Base-by-base conservation (phyloP, 2,113 vertebrate species). In the Cepphus grylle region DNA sequence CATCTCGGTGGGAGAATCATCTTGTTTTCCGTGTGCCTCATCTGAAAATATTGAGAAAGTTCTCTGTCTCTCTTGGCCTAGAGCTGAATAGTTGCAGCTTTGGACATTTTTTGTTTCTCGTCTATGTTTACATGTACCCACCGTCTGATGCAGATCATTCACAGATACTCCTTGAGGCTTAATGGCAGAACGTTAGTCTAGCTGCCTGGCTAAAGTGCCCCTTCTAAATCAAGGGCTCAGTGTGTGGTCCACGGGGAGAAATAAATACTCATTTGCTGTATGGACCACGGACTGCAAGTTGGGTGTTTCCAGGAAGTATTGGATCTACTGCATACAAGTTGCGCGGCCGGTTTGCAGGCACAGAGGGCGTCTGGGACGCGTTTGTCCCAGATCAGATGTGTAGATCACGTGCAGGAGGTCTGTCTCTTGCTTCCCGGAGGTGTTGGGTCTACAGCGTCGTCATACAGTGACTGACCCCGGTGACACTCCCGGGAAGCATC, bases 301-400 rank as follows among this genome's bases (percentile, higher is more conserved):
- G 67, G 55, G 36, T 13, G 38, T 73, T 45, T 25, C 36, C 62
- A 23, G 59, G n/a, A 42, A 6, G 47, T 17, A 2, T 3, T 42
- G 49, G 38, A 5, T 32, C 32, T 22, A 0, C 34, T 15, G 43
- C 1, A 1, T 12, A 5, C 18, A 1, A 7, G 0, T 7, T 11
- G 29, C 15, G 0, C 5, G 22, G 26, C 38, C 15, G 74, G 56
- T 27, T 25, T 26, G 66, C 14, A 8, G 30, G 43, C 22, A 6
- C 38, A 12, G 27, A 10, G 40, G 62, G 45, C 8, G 0, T 22
- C 3, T 3, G 32, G 26, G 76, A 5, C 38, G 50, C 7, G 0
- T 78, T 49, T 32, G 53, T 56, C 65, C 53, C 71, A 9, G 45
- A 14, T 40, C 17, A 27, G 40, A 76, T 12, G 11, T 8, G 45